phyloP scores from a whole-genome alignment of 2,113 vertebrate species.

The Onychorhynchus coronatus region DNA sequence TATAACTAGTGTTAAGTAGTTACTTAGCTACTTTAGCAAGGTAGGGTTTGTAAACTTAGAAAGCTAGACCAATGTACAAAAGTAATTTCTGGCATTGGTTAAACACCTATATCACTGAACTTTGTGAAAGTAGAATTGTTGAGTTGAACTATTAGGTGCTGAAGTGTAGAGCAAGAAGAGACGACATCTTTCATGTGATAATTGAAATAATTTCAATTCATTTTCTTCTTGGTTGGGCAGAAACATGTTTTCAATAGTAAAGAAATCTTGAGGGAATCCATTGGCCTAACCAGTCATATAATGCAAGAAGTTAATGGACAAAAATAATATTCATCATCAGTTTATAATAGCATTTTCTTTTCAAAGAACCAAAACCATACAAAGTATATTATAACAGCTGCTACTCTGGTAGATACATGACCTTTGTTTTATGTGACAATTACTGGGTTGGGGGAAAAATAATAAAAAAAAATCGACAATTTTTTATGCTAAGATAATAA shows the following conservation, averaged over 20 bases:
- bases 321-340: conserved; percentile 75
- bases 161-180: conserved; percentile 52
- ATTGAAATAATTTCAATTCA: conserved; percentile 78
- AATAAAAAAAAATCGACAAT: conserved; percentile 62
- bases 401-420: conserved; percentile 15
- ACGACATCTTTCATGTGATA: conserved; percentile 56
- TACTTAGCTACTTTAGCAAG: background rate
- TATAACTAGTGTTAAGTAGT: background rate
- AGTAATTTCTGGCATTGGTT: conserved; percentile 20
- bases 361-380: conserved; percentile 15
- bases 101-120: conserved; percentile 45
- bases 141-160: conserved; percentile 54
- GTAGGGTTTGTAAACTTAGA: conserved; percentile 7
- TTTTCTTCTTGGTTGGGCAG: conserved; percentile 73
- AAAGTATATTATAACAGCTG: conserved; percentile 10
- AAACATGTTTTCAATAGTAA: conserved; percentile 72
- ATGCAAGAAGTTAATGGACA: conserved; percentile 76
- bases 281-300: conserved; percentile 72
- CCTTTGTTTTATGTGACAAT: conserved; percentile 70
- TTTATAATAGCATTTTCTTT: conserved; percentile 71
- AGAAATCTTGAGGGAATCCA: conserved; percentile 76
- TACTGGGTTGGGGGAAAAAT: conserved; percentile 61
- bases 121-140: conserved; percentile 30
- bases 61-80: background rate
- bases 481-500: conserved; percentile 78